Conservation (phyloP, 2,797 vertebrate genomes). For the Leptodactylus fallax region DNA sequence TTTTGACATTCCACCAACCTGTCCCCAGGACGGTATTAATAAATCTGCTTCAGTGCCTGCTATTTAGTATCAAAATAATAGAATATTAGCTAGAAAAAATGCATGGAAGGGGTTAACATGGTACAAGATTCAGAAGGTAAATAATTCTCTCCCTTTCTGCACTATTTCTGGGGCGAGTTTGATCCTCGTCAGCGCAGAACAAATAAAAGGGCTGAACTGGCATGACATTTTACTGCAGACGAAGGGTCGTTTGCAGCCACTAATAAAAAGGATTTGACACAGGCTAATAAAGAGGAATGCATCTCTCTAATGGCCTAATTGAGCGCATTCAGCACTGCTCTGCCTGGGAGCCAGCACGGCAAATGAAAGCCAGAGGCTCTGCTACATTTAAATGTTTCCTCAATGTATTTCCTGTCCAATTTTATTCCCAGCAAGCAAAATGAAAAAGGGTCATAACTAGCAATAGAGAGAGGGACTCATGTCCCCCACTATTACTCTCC, state of each 20-base stretch:
- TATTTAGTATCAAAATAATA: not conserved
- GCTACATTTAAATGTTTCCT: constrained; percentile 45
- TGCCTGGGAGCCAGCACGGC: constrained; percentile 67
- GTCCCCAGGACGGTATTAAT: not conserved
- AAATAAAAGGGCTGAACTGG: constrained; percentile 77
- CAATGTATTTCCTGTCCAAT: constrained; percentile 57
- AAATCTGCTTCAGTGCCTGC: not conserved
- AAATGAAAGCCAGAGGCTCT: constrained; percentile 58
- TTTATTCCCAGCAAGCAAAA: constrained; percentile 22
- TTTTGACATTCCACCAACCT: not conserved
- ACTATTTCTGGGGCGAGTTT: constrained; percentile 73
- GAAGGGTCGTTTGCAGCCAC: constrained; percentile 78
- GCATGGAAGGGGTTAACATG: not conserved
- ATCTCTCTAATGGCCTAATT: constrained; percentile 82
- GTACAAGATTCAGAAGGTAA: constrained; percentile 69
- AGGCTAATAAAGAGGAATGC: constrained; percentile 83
- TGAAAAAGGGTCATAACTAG: not conserved
- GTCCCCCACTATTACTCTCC: not conserved
- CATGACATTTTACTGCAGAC: constrained; percentile 82
- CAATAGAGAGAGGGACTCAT: not conserved
- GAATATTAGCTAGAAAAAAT: not conserved
- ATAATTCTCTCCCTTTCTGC: constrained; percentile 71
- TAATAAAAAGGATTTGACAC: constrained; percentile 82
- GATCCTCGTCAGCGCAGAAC: constrained; percentile 75
- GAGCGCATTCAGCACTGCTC: constrained; percentile 76